Evolutionary conservation across 2,888 invertebrate species (phyloP).

Genomic region (Trichopria drosophilae): DNA sequence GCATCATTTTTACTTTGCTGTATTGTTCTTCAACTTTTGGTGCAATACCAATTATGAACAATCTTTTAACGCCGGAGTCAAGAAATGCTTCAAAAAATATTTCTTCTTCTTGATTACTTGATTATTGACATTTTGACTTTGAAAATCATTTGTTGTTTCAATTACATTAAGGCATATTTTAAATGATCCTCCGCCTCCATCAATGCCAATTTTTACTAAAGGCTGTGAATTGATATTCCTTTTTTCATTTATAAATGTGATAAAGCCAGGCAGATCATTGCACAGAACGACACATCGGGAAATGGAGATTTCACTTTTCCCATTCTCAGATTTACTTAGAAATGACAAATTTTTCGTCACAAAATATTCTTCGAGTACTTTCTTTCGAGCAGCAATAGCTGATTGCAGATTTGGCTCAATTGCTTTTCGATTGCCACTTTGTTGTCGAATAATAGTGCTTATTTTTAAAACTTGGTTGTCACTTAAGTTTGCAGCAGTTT

Average conservation of each 20-base stretch:
- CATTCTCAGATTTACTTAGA: not conserved
- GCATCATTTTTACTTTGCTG: not conserved
- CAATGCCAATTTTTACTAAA: slow-evolving; percentile 1
- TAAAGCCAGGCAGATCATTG: not conserved
- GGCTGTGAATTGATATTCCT: not conserved
- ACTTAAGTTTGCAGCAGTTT: not conserved
- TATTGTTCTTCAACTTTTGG: not conserved
- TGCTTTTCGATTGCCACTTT: not conserved
- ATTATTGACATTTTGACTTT: too few species aligned
- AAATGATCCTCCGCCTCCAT: too few species aligned
- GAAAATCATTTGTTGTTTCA: too few species aligned
- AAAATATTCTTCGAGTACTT: not conserved
- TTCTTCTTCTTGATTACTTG: too few species aligned
- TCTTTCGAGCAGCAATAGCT: not conserved
- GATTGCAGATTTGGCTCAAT: not conserved
- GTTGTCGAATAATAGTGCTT: not conserved
- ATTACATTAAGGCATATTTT: not conserved
- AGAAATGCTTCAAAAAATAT: not conserved
- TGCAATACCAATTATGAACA: not conserved
- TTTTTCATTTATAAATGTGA: not conserved
- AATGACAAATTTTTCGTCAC: not conserved
- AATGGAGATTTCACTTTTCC: not conserved
- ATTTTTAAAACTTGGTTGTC: not conserved
- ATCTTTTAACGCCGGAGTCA: not conserved
- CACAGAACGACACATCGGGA: not conserved